These are phyloP conservation scores for Fulmarus glacialis DNA, from an alignment of 2,113 vertebrate species.

Conservation along the genomic window DNA sequence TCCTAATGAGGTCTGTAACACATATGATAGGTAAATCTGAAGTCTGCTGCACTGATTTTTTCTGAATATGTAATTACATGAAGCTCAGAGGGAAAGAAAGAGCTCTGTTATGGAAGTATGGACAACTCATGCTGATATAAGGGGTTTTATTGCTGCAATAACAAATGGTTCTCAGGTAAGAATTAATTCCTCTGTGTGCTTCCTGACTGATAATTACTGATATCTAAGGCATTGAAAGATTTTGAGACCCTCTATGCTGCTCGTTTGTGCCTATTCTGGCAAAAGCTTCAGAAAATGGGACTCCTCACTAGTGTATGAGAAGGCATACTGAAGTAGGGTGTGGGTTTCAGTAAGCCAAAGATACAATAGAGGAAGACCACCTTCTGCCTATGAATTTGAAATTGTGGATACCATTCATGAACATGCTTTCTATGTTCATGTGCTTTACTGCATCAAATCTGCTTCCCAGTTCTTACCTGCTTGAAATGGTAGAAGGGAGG, in stretches of 20 bases:
- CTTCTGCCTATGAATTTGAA: neutral
- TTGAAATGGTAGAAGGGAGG: neutral
- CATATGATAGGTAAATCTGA: neutral
- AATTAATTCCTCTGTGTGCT: conserved; percentile 16
- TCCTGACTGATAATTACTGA: neutral
- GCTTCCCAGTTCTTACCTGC: neutral
- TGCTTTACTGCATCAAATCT: neutral
- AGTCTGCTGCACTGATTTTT: neutral
- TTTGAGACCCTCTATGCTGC: neutral
- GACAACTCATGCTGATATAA: neutral
- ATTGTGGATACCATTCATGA: neutral
- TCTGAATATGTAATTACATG: neutral
- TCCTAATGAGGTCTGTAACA: neutral
- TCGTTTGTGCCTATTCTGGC: neutral
- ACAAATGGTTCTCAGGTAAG: neutral
- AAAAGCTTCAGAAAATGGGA: neutral
- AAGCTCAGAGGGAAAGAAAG: neutral
- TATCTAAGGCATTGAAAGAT: neutral
- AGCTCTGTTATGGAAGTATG: neutral
- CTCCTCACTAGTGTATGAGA: neutral
- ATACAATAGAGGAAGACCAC: neutral
- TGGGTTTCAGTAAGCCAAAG: neutral
- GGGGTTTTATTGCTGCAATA: neutral
- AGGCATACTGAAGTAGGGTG: neutral
- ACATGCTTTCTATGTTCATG: accelerated